A percentile compares a stretch with the other conserved stretches of the same genome.
These are phyloP conservation scores for Limnephilus rhombicus DNA, from an alignment of 2,888 invertebrate species.

Conservation along the genomic window DNA sequence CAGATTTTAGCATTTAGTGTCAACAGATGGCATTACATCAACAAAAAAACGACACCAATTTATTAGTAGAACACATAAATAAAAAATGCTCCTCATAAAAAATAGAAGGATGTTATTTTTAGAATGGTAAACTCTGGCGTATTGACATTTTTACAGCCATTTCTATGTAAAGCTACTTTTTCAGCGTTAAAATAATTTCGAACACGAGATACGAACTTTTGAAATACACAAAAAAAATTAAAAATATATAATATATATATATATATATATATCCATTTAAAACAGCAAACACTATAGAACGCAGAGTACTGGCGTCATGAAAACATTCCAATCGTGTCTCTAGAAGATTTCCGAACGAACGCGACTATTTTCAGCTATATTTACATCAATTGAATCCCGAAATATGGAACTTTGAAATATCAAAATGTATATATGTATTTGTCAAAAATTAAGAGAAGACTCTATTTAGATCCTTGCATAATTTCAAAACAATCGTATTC, in stretches of 20 bases:
- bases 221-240: background rate
- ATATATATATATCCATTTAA: too few relatives aligned
- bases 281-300: too few relatives aligned
- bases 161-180: background rate
- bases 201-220: background rate
- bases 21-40: constrained; percentile 40
- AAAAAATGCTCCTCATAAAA: background rate
- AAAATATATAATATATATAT: too few relatives aligned
- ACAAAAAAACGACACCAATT: background rate
- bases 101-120: background rate
- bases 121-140: too few relatives aligned
- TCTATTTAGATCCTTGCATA: background rate
- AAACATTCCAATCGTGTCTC: too few relatives aligned
- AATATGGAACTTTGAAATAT: too few relatives aligned
- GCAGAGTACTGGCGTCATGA: too few relatives aligned
- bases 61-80: background rate
- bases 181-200: background rate
- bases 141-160: background rate
- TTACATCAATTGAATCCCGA: too few relatives aligned
- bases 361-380: too few relatives aligned
- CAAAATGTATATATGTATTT: too few relatives aligned
- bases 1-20: constrained; percentile 29
- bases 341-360: too few relatives aligned
- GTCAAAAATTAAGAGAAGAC: too few relatives aligned
- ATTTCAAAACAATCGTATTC: background rate